Evolutionary conservation across 2,113 vertebrate genomes (phyloP), one percentile per base, ranked within the genome.

Genomic region (Solea senegalensis): DNA sequence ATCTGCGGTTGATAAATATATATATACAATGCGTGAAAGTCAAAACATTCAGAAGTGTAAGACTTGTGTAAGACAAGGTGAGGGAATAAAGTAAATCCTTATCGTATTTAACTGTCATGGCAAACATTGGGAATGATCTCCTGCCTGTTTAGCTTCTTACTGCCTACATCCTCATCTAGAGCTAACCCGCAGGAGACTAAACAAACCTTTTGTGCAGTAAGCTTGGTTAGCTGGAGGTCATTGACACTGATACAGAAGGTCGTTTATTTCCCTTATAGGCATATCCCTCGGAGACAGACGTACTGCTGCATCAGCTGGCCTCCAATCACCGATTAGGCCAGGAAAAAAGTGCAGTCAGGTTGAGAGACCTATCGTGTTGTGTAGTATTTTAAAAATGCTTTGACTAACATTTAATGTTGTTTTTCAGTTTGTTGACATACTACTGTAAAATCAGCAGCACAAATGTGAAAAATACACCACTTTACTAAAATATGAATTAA

Each of bases 71-170:
- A 12, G 8, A 5, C 5, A 21, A 43, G 28, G 52, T 51, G 9
- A 27, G 45, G 41, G 3, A 9, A 56, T 28, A 26, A 62, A 63
- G 41, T n/a, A 0, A 71, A 48, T 15, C 34, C 34, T 34, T 57
- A 49, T 78, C 21, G 11, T 7, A 40, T 66, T 27, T 44, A 49
- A 61, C 11, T 56, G 44, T 8, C 40, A 59, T 40, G 58, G 58
- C n/a, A 71, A 80, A 69, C 41, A 65, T 2, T 63, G 72, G 55
- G 74, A 81, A 80, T 85, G 82, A 72, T 13, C 76, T 56, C 44
- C 13, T 56, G 74, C 61, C 74, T 71, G 76, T 66, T 70, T 69
- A 63, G 53, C 71, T 64, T 58, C 65, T 65, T 15, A 16, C 40
- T 57, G 59, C 40, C 54, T 67, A 39, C 45, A 72, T 75, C 65